These are phyloP conservation scores for Cephalopterus ornatus DNA, from an alignment of 2,113 vertebrate species.

Conservation along the genomic window DNA sequence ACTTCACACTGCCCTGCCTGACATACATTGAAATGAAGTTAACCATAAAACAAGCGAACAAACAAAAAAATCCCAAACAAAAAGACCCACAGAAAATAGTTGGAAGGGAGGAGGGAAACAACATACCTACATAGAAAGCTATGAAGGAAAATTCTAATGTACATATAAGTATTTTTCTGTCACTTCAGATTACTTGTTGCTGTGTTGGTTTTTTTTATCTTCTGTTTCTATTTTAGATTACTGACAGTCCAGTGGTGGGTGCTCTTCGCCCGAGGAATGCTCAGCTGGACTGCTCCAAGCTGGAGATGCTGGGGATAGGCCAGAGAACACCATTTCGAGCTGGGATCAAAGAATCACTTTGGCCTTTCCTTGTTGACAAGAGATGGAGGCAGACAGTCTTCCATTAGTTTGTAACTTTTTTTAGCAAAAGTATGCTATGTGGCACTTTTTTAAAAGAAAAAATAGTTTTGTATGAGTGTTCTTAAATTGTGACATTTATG, in stretches of 20 bases:
- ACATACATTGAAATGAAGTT: background rate
- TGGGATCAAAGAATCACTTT: constrained; percentile 87
- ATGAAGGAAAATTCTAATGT: background rate
- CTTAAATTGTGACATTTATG: constrained; percentile 66
- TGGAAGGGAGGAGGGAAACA: background rate
- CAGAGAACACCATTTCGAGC: constrained; percentile 83
- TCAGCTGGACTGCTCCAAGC: constrained; percentile 86
- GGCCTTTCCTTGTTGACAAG: constrained; percentile 94
- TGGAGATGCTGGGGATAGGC: constrained; percentile 88
- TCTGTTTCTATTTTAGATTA: constrained; percentile 76
- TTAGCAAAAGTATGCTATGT: constrained; percentile 65
- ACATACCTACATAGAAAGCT: background rate
- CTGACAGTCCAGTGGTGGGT: constrained; percentile 82
- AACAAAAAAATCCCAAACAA: background rate
- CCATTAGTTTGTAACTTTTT: constrained; percentile 77
- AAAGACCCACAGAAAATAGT: background rate
- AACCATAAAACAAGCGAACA: background rate
- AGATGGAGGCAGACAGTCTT: constrained; percentile 95
- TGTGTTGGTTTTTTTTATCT: background rate
- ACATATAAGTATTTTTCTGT: background rate
- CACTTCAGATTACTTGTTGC: background rate
- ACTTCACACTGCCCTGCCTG: accelerated
- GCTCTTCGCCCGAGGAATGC: constrained; percentile 86
- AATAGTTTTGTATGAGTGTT: constrained; percentile 82
- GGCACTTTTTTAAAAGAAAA: constrained; percentile 78